Percentiles rank a stretch among this genome's conserved stretches.
phyloP scores from a whole-genome alignment of 2,888 invertebrate genomes.

The Pardosa pseudoannulata region DNA sequence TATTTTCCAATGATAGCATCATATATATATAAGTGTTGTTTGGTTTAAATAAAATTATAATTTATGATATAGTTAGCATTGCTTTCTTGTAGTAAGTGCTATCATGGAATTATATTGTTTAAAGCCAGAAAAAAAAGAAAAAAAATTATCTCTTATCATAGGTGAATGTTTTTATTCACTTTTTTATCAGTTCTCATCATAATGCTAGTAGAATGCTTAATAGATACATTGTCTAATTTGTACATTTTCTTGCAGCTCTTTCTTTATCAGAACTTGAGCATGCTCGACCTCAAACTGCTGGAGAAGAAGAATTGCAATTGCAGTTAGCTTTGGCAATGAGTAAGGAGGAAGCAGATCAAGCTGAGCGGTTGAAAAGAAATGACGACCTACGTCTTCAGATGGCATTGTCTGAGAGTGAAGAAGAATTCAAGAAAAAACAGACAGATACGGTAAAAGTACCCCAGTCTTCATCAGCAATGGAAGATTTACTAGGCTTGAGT shows the following conservation, averaged over 20 bases:
- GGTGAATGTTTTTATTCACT: too few species aligned
- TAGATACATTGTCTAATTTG: too few species aligned
- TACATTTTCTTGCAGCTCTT: slow-evolving; percentile 15
- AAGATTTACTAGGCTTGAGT: slow-evolving; percentile 74
- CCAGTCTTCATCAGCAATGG: slow-evolving; percentile 71
- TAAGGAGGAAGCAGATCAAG: slow-evolving; percentile 97
- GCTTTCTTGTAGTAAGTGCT: too few species aligned
- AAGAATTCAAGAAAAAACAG: slow-evolving; percentile 80
- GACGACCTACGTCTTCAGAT: slow-evolving; percentile 91
- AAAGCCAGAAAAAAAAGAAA: too few species aligned
- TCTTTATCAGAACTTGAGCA: slow-evolving; percentile 86
- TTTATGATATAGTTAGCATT: too few species aligned
- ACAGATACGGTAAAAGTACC: background rate
- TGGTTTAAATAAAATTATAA: too few species aligned
- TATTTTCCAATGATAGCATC: too few species aligned
- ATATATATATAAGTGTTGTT: too few species aligned
- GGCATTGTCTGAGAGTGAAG: slow-evolving; percentile 94
- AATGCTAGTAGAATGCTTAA: too few species aligned
- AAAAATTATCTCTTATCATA: too few species aligned
- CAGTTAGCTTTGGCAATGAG: slow-evolving; percentile 99
- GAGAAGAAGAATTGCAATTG: slow-evolving; percentile 98
- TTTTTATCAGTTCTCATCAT: too few species aligned
- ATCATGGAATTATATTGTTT: too few species aligned
- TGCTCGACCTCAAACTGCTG: slow-evolving; percentile 96
- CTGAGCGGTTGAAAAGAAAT: slow-evolving; percentile 93